A percentile compares a stretch with the other conserved stretches of the same genome.
Evolutionary conservation across 2,888 invertebrate species (phyloP).

Genomic region (Odontothrips loti): DNA sequence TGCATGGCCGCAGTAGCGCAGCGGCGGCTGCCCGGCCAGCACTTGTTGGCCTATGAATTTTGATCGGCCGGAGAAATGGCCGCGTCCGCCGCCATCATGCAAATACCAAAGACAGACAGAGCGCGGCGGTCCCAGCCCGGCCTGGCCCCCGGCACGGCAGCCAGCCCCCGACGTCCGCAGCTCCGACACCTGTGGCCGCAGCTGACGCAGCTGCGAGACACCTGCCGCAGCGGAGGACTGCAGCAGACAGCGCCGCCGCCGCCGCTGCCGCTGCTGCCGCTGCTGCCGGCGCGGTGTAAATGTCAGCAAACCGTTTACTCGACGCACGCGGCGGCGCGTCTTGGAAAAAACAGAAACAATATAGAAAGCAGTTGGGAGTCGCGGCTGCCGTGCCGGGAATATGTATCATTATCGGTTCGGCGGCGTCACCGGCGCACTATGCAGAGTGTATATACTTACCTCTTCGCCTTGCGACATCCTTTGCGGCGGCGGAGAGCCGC

Average conservation of each 20-base stretch:
- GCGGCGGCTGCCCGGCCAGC: too few relatives aligned
- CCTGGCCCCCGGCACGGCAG: neutral
- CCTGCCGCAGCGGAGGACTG: neutral
- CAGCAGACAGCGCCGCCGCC: neutral
- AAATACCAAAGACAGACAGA: too few relatives aligned
- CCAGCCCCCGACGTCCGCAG: neutral
- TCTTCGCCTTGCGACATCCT: too few relatives aligned
- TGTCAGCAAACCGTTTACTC: neutral
- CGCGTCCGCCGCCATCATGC: too few relatives aligned
- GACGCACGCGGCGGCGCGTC: too few relatives aligned
- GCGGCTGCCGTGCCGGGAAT: neutral
- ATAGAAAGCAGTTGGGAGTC: neutral
- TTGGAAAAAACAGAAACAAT: too few relatives aligned
- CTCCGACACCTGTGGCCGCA: slow-evolving; percentile 3
- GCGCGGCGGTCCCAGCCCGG: neutral
- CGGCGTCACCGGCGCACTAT: neutral
- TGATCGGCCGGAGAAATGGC: too few relatives aligned
- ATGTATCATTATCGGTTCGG: neutral
- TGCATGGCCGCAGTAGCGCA: too few relatives aligned
- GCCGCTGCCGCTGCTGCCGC: neutral
- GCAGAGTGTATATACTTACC: neutral
- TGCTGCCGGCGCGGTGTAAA: neutral
- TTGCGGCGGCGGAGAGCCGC: neutral
- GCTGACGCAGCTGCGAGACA: neutral
- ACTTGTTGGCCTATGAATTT: too few relatives aligned